Percentiles rank a stretch among this genome's conserved stretches.
Conservation (phyloP, 2,888 invertebrate genomes). For the Dyspetes luteomarginatus region DNA sequence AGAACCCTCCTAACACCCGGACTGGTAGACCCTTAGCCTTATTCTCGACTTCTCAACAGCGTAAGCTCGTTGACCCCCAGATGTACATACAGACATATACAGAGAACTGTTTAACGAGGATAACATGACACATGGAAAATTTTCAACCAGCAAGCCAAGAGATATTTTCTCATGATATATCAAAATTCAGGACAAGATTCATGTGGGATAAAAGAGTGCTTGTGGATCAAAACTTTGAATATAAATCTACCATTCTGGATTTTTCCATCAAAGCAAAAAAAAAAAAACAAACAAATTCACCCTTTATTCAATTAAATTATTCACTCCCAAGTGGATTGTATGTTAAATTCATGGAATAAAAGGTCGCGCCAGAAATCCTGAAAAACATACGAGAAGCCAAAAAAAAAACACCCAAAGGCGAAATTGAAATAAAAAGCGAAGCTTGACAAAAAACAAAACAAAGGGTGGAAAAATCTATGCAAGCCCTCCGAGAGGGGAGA, state of each 20-base stretch:
- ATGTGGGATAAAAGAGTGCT: too few relatives aligned
- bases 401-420: not conserved
- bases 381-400: not conserved
- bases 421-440: not conserved
- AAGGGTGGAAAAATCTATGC: slow-evolving; percentile 27
- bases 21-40: slow-evolving; percentile 46
- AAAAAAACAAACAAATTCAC: slow-evolving; percentile 18
- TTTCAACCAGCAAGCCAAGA: not conserved
- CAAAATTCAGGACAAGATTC: not conserved
- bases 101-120: not conserved
- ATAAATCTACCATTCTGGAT: not conserved
- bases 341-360: not conserved
- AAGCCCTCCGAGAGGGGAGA: slow-evolving; percentile 3
- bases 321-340: not conserved
- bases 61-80: slow-evolving; percentile 48
- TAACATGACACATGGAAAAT: not conserved
- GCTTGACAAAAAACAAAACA: slow-evolving; percentile 12
- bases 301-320: not conserved
- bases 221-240: not conserved
- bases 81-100: not conserved
- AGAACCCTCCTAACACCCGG: not conserved
- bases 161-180: not conserved
- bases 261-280: not conserved
- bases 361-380: not conserved
- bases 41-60: slow-evolving; percentile 36